Evolutionary conservation across 2,888 invertebrate species (phyloP), one percentile per base, ranked within the genome.

Genomic region (Tolmerus cingulatus): DNA sequence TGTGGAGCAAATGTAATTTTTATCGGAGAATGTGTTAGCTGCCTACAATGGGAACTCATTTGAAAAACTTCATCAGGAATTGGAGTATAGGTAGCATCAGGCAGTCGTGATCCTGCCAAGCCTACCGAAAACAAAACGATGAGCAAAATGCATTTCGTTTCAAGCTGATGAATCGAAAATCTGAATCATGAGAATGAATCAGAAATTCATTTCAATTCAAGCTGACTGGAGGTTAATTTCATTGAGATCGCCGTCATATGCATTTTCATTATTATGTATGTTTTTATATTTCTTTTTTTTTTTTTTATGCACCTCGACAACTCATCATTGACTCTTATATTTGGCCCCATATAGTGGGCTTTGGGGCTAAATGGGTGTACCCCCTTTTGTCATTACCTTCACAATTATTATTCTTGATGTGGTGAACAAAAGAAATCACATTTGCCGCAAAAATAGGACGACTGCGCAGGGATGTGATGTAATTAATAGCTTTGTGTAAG

Each of bases 31-130:
- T 88, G 88, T 87, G 79, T 87, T 87, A 34, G 34, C 23, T 27
- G 23, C 1, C 81, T 87, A 89, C 89, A 89, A 89, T 89, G 88
- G 88, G 88, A 88, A 89, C 87, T 89, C 88, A 89, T 88, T 89
- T 89, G 89, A 40, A 88, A 89, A 89, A 89, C 89, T 89, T 89
- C 88, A 89, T 89, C 89, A 89, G 78, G 14, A 78, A 77, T 37
- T 77, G 77, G 77, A 77, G 77, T 77, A 77, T 76, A 37, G 34
- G 43, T 16, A 9, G 23, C n/a, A 37, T 40, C 78, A 19, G n/a
- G 37, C 34, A 16, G 34, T 16, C 74, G 16, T 34, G 30, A 27
- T 34, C 76, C 76, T 7, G 12, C 76, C 34, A 19, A 66, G 66
- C 34, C 16, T n/a, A 37, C 78, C 78, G 19, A 78, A 78, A 78